Evolutionary conservation across 2,797 vertebrate genomes (phyloP), one percentile per base, ranked within the genome.

Genomic region (Acomys russatus): DNA sequence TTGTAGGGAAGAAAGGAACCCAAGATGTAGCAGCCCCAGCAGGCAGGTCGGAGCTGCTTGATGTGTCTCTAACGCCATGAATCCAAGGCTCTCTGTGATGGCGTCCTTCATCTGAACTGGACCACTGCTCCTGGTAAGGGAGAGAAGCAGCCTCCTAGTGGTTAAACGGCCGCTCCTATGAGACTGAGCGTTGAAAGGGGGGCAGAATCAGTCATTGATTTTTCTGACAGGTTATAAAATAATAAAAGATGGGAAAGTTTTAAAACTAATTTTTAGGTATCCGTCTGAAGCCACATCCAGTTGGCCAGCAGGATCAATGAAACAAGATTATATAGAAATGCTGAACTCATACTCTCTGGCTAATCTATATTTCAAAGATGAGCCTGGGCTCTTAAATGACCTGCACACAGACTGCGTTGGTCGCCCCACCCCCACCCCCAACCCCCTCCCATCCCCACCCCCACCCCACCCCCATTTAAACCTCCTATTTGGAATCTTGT

Each of bases 361-460:
- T 98, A 98, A 98, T 98, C 98, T 98, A 98, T 98, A 98, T 98
- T 98, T 98, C 96, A 98, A 97, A 98, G 98, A 98, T 96, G 97
- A 98, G 97, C 92, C 88, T 87, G 96, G 98, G 96, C 97, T 98
- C 97, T 98, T 98, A 98, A 98, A 98, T 98, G 98, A 98, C 98
- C 98, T 56, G 78, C 96, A 97, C 91, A 71, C 97, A 97, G 97
- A 98, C 98, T 97, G 97, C 98, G 98, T 97, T 96, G 95, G 97
- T 98, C 92, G n/a, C n/a, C n/a, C n/a, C n/a, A n/a, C n/a, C n/a
- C n/a, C n/a, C n/a, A n/a, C n/a, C n/a, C n/a, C n/a, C n/a, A n/a
- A n/a, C n/a, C n/a, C n/a, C n/a, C n/a, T n/a, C n/a, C n/a, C n/a
- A n/a, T n/a, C n/a, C n/a, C n/a, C 44, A 44, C 44, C 44, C 44